Percentiles rank a stretch among this genome's conserved stretches.
phyloP scores from a whole-genome alignment of 2,113 vertebrate species.

The Dissostichus mawsoni region DNA sequence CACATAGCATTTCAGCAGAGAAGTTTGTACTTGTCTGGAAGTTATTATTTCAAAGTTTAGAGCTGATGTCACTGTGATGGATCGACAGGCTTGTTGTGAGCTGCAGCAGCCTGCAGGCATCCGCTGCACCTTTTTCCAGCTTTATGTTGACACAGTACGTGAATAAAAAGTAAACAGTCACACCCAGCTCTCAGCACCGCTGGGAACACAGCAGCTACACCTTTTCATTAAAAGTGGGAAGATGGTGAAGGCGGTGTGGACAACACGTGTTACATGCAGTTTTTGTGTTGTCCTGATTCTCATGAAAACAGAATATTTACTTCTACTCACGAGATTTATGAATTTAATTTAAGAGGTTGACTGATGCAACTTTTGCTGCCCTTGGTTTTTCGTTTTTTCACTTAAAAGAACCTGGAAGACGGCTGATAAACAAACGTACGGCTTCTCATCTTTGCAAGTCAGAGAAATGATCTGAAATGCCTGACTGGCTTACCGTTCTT shows the following conservation, averaged over 20 bases:
- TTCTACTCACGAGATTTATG: background rate
- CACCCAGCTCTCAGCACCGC: conserved; percentile 23
- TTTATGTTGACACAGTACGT: conserved; percentile 26
- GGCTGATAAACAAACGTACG: conserved; percentile 24
- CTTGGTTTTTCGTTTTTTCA: too few species aligned
- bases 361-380: background rate
- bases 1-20: conserved; percentile 11
- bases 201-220: conserved; percentile 1
- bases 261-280: background rate
- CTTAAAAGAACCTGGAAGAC: conserved; percentile 2
- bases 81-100: conserved; percentile 37
- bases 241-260: background rate
- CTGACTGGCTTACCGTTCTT: background rate
- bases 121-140: conserved; percentile 2
- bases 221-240: background rate
- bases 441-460: background rate
- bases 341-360: background rate
- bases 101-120: conserved; percentile 35
- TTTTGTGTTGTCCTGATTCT: background rate
- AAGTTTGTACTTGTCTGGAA: conserved; percentile 20
- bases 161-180: conserved; percentile 29
- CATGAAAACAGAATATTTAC: background rate
- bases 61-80: conserved; percentile 24
- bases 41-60: background rate
- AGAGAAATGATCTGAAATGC: background rate